phyloP scores from a whole-genome alignment of 1,140 invertebrate genomes.

The Diorhabda elongata region DNA sequence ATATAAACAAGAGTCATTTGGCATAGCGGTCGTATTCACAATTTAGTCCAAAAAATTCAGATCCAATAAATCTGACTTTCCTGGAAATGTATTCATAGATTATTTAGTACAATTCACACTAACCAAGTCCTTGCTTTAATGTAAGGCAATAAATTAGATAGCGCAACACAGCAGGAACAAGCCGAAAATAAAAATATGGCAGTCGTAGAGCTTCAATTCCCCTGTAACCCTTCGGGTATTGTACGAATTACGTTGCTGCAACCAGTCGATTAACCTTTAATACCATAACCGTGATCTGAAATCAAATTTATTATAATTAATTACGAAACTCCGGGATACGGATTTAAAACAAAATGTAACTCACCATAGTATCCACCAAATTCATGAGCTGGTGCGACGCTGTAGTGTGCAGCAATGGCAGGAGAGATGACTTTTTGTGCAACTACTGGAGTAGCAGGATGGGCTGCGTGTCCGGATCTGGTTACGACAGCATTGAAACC shows the following conservation, averaged over 20 bases:
- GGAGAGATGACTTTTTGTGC: conserved; percentile 14
- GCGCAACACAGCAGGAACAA: conserved; percentile 7
- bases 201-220: neutral
- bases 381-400: conserved; percentile 4
- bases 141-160: conserved; percentile 11
- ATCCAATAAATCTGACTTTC: too few relatives aligned
- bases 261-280: too few relatives aligned
- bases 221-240: neutral
- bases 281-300: conserved; percentile 6
- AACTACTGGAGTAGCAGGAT: conserved; percentile 18
- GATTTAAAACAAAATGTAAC: neutral
- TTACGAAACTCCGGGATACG: too few relatives aligned
- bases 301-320: neutral
- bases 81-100: too few relatives aligned
- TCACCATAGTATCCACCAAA: neutral
- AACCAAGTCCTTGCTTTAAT: conserved; percentile 14
- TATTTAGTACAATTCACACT: conserved; percentile 6
- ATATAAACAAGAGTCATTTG: conserved; percentile 13
- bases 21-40: conserved; percentile 12
- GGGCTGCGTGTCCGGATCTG: conserved; percentile 22
- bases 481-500: conserved; percentile 26
- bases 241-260: neutral
- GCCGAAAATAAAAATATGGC: neutral
- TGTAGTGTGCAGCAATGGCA: neutral
- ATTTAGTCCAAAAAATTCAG: neutral